Base-by-base conservation (phyloP, 1,140 invertebrate genomes). In the Zaprionus inermis region DNA sequence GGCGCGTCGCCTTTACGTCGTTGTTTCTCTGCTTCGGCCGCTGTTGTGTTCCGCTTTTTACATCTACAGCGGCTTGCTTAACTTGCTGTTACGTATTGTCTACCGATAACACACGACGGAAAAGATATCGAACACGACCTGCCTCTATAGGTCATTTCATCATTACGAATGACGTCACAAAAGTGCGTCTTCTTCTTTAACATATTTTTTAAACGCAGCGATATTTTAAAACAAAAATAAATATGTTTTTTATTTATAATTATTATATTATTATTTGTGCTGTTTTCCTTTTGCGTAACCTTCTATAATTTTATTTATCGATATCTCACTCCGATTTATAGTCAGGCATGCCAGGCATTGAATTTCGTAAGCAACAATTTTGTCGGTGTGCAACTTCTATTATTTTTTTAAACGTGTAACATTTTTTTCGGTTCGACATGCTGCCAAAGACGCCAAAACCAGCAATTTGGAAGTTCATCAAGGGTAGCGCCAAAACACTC, bases 401-500 rank as follows among this genome's bases (percentile, higher is more conserved):
- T 51, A 10, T 32, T 38, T 72, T 72, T 32, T 55, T 49, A 56
- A 70, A 72, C 60, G 67, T 81, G 78, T 69, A 73, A 82, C 58
- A 83, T 93, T 92, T 92, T 12, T 82, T 73, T 79, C 9, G 41
- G 36, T 38, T 71, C 84, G 74, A 77, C 58, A 95, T 95, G 94
- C 92, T 95, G 88, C 92, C 91, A 71, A 94, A 94, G 91, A 93
- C 92, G 56, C 94, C 94, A 11, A 94, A 93, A 86, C 91, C 94
- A 65, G 90, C 79, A 11, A 88, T 92, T 65, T 93, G 93, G 91
- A 93, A 91, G 91, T 93, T 93, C 73, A 81, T 95, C 38, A 93
- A 93, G 77, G 80, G 89, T 63, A 92, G 93, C 78, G 92, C 93
- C 44, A 93, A 93, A 69, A 86, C 92, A 54, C 69, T 94, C 10